Percentiles rank a stretch among this genome's conserved stretches.
phyloP scores from a whole-genome alignment of 1,140 invertebrate species.

The Cydia splendana region DNA sequence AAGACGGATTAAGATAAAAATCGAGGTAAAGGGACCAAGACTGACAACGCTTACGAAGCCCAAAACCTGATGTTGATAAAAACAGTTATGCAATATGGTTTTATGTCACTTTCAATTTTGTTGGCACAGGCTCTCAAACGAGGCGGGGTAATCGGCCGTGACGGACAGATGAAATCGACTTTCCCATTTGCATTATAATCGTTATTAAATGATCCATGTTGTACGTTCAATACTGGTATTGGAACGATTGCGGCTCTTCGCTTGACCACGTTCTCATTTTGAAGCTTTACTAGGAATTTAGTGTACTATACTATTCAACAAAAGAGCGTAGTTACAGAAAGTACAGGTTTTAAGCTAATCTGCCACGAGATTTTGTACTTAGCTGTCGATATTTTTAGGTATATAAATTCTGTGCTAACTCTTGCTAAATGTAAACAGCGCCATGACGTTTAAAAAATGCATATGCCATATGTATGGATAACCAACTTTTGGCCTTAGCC shows the following conservation, averaged over 20 bases:
- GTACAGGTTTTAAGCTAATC: too few species aligned
- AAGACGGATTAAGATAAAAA: background rate
- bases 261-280: background rate
- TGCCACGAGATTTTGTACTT: too few species aligned
- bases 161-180: slow-evolving; percentile 32
- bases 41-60: background rate
- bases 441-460: too few species aligned
- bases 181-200: slow-evolving; percentile 32
- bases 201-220: slow-evolving; percentile 33
- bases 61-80: slow-evolving; percentile 15
- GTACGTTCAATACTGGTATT: slow-evolving; percentile 13
- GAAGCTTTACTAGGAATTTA: background rate
- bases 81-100: slow-evolving; percentile 27
- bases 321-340: background rate
- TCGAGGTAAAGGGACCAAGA: slow-evolving; percentile 11
- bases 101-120: slow-evolving; percentile 33
- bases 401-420: too few species aligned
- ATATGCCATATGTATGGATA: background rate
- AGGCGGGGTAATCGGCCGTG: slow-evolving; percentile 19
- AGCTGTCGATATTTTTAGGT: too few species aligned
- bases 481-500: slow-evolving; percentile 12
- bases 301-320: background rate
- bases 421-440: too few species aligned
- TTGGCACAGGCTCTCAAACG: slow-evolving; percentile 21
- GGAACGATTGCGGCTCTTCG: slow-evolving; percentile 2